Evolutionary conservation across 2,888 invertebrate genomes (phyloP).

Genomic region (Argyresthia albistria): DNA sequence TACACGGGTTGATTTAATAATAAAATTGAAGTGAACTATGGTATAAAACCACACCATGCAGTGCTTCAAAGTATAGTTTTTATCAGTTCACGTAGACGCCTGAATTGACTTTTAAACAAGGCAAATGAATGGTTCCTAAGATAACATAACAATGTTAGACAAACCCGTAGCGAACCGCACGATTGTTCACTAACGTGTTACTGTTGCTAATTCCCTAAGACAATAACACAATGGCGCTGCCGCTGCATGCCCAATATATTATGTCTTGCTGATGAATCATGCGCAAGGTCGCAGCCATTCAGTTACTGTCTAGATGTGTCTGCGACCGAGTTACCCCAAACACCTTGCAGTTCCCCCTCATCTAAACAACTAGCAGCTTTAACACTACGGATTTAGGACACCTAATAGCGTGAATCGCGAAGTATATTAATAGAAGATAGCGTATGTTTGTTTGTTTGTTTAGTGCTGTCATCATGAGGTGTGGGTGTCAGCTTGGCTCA

Average conservation of each 20-base stretch:
- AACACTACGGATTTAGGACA: not conserved
- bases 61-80: too few species aligned
- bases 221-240: slow-evolving; percentile 26
- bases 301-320: too few species aligned
- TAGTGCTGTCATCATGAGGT: slow-evolving; percentile 1
- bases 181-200: not conserved
- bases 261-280: slow-evolving; percentile 1
- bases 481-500: not conserved
- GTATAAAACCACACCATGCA: too few species aligned
- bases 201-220: slow-evolving; percentile 26
- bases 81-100: too few species aligned
- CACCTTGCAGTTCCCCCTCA: not conserved
- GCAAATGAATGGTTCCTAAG: too few species aligned
- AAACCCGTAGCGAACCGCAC: not conserved
- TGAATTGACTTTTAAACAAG: too few species aligned
- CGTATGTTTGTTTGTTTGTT: slow-evolving; percentile 2
- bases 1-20: too few species aligned
- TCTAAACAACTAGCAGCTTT: not conserved
- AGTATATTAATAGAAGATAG: not conserved
- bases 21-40: too few species aligned
- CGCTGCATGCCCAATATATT: slow-evolving; percentile 23
- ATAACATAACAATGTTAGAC: not conserved
- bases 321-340: too few species aligned
- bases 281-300: not conserved
- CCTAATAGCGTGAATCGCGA: too few species aligned